Conservation (phyloP, 2,113 vertebrate species). For the Brachypteracias leptosomus region DNA sequence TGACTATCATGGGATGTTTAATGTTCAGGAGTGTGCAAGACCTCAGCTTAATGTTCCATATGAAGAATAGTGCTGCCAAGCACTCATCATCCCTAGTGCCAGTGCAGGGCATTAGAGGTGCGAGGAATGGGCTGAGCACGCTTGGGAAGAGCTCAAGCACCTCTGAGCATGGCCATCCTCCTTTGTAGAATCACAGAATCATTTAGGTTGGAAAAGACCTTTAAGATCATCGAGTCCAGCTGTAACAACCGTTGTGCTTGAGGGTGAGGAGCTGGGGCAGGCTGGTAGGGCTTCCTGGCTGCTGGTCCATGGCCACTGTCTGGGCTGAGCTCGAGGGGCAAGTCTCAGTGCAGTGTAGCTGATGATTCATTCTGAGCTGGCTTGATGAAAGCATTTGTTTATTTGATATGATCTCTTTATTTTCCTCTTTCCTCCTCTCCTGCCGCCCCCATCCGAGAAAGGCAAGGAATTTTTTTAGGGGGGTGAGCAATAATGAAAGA, state of each 20-base stretch:
- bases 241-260: background rate
- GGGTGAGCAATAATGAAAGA: slow-evolving; percentile 31
- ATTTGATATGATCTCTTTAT: slow-evolving; percentile 46
- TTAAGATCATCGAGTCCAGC: background rate
- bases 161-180: background rate
- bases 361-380: slow-evolving; percentile 38
- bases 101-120: slow-evolving; percentile 49
- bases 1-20: slow-evolving; percentile 79
- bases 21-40: slow-evolving; percentile 78
- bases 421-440: slow-evolving; percentile 27
- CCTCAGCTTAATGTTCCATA: slow-evolving; percentile 78
- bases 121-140: slow-evolving; percentile 11
- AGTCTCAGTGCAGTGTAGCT: background rate
- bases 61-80: slow-evolving; percentile 78
- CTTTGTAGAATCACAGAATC: background rate
- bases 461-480: slow-evolving; percentile 12
- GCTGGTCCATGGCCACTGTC: background rate
- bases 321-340: background rate
- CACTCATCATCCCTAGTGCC: slow-evolving; percentile 67
- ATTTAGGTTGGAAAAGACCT: background rate
- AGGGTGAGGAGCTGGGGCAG: background rate
- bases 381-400: background rate
- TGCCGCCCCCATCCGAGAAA: background rate
- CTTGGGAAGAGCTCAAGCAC: slow-evolving; percentile 12
- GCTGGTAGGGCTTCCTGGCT: background rate